These are phyloP conservation scores for Diadophis punctatus DNA, from an alignment of 2,113 vertebrate genomes.

Conservation along the genomic window DNA sequence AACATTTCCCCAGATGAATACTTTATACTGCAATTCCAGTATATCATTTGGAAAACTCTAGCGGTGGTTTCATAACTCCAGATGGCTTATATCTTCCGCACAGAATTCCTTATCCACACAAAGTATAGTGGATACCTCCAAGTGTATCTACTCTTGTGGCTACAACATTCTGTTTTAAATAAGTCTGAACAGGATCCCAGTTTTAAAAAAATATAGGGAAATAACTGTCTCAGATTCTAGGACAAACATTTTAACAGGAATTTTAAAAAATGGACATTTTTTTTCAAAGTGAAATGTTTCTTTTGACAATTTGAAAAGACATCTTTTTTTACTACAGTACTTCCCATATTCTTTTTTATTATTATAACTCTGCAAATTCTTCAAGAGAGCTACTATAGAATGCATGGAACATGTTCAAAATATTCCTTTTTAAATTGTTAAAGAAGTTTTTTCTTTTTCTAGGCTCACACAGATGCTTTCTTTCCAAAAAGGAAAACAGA, in stretches of 20 bases:
- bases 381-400: not conserved
- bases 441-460: not conserved
- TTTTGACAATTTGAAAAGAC: not conserved
- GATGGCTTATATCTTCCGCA: not conserved
- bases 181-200: not conserved
- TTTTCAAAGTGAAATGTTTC: not conserved
- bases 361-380: not conserved
- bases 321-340: not conserved
- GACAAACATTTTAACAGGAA: not conserved
- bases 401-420: not conserved
- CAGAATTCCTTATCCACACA: not conserved
- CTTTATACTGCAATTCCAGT: slow-evolving; percentile 14
- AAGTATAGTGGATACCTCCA: not conserved
- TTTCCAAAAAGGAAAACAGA: too few species aligned
- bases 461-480: too few species aligned
- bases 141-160: not conserved
- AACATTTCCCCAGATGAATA: not conserved
- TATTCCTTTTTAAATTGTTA: not conserved
- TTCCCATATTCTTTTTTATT: not conserved
- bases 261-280: not conserved
- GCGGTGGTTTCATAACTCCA: slow-evolving; percentile 8
- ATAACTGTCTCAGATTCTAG: not conserved
- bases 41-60: not conserved
- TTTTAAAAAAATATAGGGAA: not conserved
- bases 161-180: not conserved